A percentile compares a stretch with the other conserved stretches of the same genome.
These are phyloP conservation scores for Origma solitaria DNA, from an alignment of 2,113 vertebrate species.

Conservation along the genomic window DNA sequence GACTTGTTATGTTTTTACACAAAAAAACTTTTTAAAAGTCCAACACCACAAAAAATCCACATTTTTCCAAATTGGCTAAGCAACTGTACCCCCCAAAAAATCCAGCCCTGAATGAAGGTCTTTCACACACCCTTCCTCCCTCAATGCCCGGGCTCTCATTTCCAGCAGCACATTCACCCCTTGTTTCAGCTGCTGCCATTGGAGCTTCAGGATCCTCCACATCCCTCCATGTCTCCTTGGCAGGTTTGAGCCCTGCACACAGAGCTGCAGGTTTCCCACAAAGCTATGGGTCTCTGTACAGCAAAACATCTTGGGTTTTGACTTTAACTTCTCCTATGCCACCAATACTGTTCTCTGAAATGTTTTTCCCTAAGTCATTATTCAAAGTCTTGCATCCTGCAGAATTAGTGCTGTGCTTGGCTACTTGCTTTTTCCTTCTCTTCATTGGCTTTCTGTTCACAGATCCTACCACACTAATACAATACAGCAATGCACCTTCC, in stretches of 20 bases:
- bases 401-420: background rate
- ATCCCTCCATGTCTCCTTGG: background rate
- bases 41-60: background rate
- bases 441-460: background rate
- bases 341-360: background rate
- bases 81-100: background rate
- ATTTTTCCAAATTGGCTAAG: background rate
- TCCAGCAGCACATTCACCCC: background rate
- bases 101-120: background rate
- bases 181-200: background rate
- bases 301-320: background rate
- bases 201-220: background rate
- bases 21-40: background rate
- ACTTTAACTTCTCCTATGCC: background rate
- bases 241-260: background rate
- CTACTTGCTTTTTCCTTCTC: background rate
- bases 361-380: background rate
- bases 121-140: background rate
- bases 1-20: background rate
- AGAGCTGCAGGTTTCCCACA: accelerated
- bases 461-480: background rate
- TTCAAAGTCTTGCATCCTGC: background rate
- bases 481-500: background rate
- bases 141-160: background rate
- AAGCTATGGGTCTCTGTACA: background rate